phyloP scores from a whole-genome alignment of 2,797 vertebrate genomes.

The Mus minutoides region DNA sequence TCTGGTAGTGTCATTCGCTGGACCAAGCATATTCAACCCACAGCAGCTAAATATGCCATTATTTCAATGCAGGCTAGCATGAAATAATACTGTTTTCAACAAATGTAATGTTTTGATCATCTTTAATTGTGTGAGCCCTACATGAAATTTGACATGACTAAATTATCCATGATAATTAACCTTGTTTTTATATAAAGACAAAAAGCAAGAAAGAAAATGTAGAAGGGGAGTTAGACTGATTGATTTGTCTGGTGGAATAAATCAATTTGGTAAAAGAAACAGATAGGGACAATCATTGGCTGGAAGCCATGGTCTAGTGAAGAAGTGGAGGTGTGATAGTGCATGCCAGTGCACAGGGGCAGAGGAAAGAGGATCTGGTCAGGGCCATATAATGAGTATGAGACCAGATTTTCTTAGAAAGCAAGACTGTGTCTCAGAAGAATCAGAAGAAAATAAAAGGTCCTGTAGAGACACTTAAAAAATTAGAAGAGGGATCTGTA shows the following conservation, averaged over 20 bases:
- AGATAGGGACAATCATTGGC: not conserved
- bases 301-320: conserved; percentile 1
- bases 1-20: not conserved
- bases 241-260: not conserved
- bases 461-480: conserved; percentile 7
- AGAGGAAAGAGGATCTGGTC: not conserved
- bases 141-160: not conserved
- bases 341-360: not conserved
- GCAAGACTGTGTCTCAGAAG: not conserved
- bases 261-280: not conserved
- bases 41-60: not conserved
- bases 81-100: conserved; percentile 20
- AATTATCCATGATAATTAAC: conserved; percentile 40
- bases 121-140: not conserved
- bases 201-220: not conserved
- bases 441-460: not conserved
- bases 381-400: not conserved
- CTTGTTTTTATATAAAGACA: conserved; percentile 47
- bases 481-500: not conserved
- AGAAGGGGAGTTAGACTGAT: not conserved
- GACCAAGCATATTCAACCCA: not conserved
- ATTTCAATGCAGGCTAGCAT: not conserved
- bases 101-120: conserved; percentile 23
- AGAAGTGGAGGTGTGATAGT: not conserved
- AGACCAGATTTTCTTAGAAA: not conserved